Conservation (phyloP, 2,888 invertebrate genomes). For the Adelphocoris suturalis region DNA sequence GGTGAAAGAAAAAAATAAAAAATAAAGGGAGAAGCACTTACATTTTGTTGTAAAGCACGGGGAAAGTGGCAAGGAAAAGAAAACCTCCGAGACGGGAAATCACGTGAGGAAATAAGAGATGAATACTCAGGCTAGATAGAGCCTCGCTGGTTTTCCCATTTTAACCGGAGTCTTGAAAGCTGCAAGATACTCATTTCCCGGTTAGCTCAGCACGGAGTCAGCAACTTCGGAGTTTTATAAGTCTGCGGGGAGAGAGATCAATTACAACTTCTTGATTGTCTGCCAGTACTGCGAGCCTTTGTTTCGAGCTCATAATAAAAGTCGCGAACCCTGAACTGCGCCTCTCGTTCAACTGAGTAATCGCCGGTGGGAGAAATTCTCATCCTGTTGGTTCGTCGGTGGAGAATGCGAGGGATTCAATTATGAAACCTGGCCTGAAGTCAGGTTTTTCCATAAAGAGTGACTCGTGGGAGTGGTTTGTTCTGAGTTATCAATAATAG, state of each 20-base stretch:
- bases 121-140: conserved; percentile 16
- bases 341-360: too few relatives aligned
- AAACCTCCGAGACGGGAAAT: conserved; percentile 11
- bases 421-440: too few relatives aligned
- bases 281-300: neutral
- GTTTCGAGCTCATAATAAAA: neutral
- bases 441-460: too few relatives aligned
- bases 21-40: neutral
- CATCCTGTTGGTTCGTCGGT: too few relatives aligned
- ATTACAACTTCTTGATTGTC: conserved; percentile 33
- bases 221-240: conserved; percentile 22
- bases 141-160: neutral
- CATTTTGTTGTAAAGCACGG: neutral
- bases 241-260: conserved; percentile 1
- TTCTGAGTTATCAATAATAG: too few relatives aligned
- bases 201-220: neutral
- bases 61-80: neutral
- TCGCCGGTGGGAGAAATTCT: too few relatives aligned
- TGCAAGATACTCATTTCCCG: conserved; percentile 11
- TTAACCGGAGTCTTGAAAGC: neutral
- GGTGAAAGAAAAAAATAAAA: neutral
- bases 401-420: too few relatives aligned
- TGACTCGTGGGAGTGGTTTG: too few relatives aligned
- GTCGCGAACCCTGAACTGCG: neutral
- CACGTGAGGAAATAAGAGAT: conserved; percentile 21